These are phyloP conservation scores for Cataglyphis albicans DNA, from an alignment of 2,888 invertebrate species.

Conservation along the genomic window DNA sequence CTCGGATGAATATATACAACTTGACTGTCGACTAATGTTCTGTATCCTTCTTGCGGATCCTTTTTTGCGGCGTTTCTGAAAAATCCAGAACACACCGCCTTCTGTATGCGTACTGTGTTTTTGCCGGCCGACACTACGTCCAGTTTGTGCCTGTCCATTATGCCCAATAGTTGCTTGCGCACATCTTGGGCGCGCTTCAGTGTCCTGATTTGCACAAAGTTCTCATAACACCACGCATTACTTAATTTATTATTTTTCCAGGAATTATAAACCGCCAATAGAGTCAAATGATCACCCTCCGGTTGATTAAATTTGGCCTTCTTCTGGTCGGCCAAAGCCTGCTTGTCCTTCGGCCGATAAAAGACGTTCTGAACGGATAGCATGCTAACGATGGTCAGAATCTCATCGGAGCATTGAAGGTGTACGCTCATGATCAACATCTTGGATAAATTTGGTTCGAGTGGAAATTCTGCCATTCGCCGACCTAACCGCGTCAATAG, in stretches of 20 bases:
- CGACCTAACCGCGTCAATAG: conserved; percentile 91
- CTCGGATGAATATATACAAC: conserved; percentile 99
- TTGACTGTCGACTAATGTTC: conserved; percentile 98
- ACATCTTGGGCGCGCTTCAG: conserved; percentile 99
- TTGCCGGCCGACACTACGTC: conserved; percentile 99
- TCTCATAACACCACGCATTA: conserved; percentile 99
- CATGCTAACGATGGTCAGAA: conserved; percentile 99
- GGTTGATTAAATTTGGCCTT: conserved; percentile 99
- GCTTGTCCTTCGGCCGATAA: conserved; percentile 97
- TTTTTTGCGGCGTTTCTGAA: conserved; percentile 99
- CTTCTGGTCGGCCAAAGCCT: conserved; percentile 98
- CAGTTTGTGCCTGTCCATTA: conserved; percentile 98
- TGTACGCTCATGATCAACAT: conserved; percentile 99
- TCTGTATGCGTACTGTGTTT: conserved; percentile 97
- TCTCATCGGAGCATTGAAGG: conserved; percentile 98
- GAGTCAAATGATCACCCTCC: conserved; percentile 98
- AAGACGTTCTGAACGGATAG: conserved; percentile 99
- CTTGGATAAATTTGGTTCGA: conserved; percentile 99
- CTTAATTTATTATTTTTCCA: conserved; percentile 99
- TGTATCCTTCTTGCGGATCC: conserved; percentile 99
- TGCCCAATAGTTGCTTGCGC: conserved; percentile 97
- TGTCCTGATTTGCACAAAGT: conserved; percentile 98
- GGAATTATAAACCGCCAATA: conserved; percentile 99
- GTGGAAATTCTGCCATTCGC: conserved; percentile 99
- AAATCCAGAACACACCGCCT: conserved; percentile 99